Conservation (phyloP, 2,888 invertebrate species). For the Syrista parreyssii region DNA sequence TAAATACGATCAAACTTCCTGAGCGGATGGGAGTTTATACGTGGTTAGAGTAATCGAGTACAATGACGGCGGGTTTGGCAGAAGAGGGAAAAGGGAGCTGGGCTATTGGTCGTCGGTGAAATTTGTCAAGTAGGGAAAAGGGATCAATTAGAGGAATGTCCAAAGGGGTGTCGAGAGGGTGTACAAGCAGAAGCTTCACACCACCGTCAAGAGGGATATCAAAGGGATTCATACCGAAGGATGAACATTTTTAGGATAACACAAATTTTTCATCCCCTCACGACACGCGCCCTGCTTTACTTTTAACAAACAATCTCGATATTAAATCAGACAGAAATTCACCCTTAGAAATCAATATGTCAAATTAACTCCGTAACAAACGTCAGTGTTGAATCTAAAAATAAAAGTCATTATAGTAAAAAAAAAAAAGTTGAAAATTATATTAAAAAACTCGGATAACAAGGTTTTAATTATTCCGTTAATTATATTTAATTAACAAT, state of each 20-base stretch:
- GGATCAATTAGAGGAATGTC: neutral
- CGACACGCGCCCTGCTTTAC: neutral
- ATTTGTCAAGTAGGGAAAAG: neutral
- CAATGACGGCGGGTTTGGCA: neutral
- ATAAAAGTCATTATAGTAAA: neutral
- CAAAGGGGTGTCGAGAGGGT: neutral
- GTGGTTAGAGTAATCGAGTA: conserved; percentile 1
- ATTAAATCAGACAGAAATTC: neutral
- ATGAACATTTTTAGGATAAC: neutral
- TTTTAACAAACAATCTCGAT: neutral
- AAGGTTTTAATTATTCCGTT: neutral
- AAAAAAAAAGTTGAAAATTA: neutral
- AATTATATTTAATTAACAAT: neutral
- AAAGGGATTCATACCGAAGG: neutral
- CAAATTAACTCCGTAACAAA: neutral
- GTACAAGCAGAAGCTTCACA: neutral
- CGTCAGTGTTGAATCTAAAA: no score
- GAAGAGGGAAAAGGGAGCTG: neutral
- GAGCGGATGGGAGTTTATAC: neutral
- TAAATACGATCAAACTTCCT: neutral
- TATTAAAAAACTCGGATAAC: neutral
- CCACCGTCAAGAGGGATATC: neutral
- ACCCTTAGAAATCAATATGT: neutral
- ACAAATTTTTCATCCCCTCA: neutral
- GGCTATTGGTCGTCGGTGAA: neutral